Conservation (phyloP, 1,140 invertebrate genomes). For the Bombus vancouverensis region DNA sequence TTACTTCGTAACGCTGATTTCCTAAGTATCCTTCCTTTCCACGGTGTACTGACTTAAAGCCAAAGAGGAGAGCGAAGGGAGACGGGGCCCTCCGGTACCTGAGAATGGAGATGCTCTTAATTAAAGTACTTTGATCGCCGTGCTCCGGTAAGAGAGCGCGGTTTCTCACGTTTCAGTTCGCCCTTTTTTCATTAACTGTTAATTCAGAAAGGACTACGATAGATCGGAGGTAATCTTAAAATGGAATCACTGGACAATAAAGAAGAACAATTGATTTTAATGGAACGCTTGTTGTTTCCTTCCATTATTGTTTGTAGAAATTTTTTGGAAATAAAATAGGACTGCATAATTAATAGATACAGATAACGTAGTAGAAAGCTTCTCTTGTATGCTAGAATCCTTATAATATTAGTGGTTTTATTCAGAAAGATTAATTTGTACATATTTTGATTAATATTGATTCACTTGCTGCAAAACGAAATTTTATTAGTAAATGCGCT, state of each 20-base stretch:
- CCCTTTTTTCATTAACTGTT: slow-evolving; percentile 4
- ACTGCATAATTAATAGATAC: neutral
- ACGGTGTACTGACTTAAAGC: slow-evolving; percentile 57
- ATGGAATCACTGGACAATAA: neutral
- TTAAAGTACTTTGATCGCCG: slow-evolving; percentile 50
- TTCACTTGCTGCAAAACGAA: neutral
- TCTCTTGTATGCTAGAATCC: neutral
- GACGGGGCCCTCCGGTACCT: slow-evolving; percentile 20
- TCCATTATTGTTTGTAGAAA: neutral
- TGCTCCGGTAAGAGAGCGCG: neutral
- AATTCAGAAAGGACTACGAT: neutral
- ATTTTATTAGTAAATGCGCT: neutral
- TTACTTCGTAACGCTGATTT: slow-evolving; percentile 76
- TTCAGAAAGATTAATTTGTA: neutral
- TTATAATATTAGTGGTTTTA: neutral
- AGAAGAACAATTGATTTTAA: neutral
- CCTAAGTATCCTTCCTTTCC: slow-evolving; percentile 73
- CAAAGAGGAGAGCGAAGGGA: slow-evolving; percentile 15
- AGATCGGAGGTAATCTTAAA: neutral
- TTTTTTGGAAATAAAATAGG: neutral
- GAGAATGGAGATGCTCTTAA: slow-evolving; percentile 53
- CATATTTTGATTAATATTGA: neutral
- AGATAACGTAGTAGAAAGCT: neutral
- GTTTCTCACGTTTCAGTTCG: slow-evolving; percentile 36
- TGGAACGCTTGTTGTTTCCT: neutral